These are phyloP conservation scores for Piezodorus guildinii DNA, from an alignment of 1,140 invertebrate species.

Conservation along the genomic window DNA sequence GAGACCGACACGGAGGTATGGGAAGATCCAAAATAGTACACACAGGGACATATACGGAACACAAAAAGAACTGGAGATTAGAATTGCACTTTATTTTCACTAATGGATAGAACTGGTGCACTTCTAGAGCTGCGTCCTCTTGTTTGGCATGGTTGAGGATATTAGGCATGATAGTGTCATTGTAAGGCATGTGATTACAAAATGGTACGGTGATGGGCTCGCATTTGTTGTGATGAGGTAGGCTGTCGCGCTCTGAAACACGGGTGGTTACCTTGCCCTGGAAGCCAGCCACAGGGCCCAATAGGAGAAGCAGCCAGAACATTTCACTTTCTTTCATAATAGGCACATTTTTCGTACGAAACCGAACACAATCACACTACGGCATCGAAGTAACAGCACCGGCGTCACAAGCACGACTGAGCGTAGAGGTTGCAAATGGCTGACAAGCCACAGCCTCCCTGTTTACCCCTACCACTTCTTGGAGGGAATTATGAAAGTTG, in stretches of 20 bases:
- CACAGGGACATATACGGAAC: conserved; percentile 89
- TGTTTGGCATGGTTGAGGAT: conserved; percentile 84
- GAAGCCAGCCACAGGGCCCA: not conserved
- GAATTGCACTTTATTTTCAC: conserved; percentile 92
- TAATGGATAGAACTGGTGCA: conserved; percentile 89
- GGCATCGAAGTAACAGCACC: not conserved
- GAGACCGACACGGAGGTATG: conserved; percentile 81
- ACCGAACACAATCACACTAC: not conserved
- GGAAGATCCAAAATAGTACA: conserved; percentile 85
- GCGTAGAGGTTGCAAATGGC: not conserved
- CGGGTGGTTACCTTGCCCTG: not conserved
- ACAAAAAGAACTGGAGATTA: conserved; percentile 90
- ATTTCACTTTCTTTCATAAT: not conserved
- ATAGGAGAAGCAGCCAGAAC: not conserved
- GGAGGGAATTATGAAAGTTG: no score
- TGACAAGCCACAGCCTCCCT: not conserved
- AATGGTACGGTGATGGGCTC: conserved; percentile 85
- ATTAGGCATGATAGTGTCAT: conserved; percentile 94
- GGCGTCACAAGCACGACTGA: not conserved
- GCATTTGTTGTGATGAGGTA: conserved; percentile 70
- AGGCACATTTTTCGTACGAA: not conserved
- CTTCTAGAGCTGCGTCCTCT: conserved; percentile 81
- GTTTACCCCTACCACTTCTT: not conserved
- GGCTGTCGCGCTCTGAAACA: conserved; percentile 24
- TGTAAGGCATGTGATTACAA: conserved; percentile 87